These are phyloP conservation scores for Melanocharis versteri DNA, from an alignment of 2,113 vertebrate species.

Conservation along the genomic window DNA sequence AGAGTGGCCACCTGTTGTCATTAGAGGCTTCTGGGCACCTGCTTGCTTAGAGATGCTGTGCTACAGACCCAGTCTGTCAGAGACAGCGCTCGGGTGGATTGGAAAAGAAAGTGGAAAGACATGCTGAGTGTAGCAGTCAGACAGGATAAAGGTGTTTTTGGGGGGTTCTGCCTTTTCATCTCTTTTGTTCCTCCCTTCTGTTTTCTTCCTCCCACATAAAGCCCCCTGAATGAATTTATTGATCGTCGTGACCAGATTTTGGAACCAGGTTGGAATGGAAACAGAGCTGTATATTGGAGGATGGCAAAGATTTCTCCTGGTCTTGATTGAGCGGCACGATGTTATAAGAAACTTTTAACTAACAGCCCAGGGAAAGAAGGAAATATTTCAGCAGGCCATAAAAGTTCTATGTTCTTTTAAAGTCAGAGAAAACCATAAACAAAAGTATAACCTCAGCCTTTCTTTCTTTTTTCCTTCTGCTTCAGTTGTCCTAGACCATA, in stretches of 20 bases:
- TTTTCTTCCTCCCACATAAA: no score
- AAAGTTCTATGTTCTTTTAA: not conserved
- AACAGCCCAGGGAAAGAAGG: not conserved
- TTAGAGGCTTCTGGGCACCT: not conserved
- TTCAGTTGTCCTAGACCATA: not conserved
- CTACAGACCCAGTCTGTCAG: rapidly evolving
- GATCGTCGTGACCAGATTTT: rapidly evolving
- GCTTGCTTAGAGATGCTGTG: rapidly evolving
- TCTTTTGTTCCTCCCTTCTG: no score
- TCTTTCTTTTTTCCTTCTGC: not conserved
- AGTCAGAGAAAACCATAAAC: not conserved
- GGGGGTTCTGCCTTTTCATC: not conserved
- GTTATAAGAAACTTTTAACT: not conserved
- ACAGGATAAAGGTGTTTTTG: rapidly evolving
- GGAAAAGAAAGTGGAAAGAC: not conserved
- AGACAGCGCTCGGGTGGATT: rapidly evolving
- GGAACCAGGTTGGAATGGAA: not conserved
- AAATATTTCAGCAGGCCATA: not conserved
- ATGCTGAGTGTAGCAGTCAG: rapidly evolving
- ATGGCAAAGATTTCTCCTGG: not conserved
- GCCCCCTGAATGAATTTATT: rapidly evolving
- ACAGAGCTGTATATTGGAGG: rapidly evolving
- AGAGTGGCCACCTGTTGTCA: rapidly evolving
- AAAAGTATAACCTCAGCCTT: not conserved
- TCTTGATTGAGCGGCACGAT: not conserved